Conservation (phyloP, 1,140 invertebrate genomes). For the Aricia agestis region DNA sequence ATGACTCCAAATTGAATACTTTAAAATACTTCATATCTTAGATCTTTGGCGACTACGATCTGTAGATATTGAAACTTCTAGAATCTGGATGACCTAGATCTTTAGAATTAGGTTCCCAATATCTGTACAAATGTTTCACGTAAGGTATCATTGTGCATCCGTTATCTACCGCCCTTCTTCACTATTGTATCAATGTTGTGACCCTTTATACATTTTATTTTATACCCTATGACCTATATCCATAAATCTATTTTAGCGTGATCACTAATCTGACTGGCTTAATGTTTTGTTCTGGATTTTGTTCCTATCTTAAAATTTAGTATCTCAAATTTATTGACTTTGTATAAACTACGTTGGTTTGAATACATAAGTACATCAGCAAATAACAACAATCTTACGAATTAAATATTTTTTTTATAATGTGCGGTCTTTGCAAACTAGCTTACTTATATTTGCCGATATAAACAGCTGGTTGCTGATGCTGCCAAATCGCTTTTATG, state of each 20-base stretch:
- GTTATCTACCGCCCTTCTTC: slow-evolving; percentile 67
- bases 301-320: neutral
- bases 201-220: slow-evolving; percentile 32
- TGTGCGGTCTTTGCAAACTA: neutral
- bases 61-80: slow-evolving; percentile 4
- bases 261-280: slow-evolving; percentile 4
- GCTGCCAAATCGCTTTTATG: neutral
- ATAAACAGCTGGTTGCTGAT: neutral
- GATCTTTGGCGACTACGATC: neutral
- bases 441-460: neutral
- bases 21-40: slow-evolving; percentile 1
- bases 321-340: neutral
- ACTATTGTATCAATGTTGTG: slow-evolving; percentile 73
- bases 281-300: slow-evolving; percentile 3
- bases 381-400: too few relatives aligned
- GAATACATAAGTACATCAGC: neutral
- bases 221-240: slow-evolving; percentile 3
- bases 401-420: too few relatives aligned
- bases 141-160: slow-evolving; percentile 54
- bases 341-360: neutral
- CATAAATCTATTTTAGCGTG: neutral
- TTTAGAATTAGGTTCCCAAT: slow-evolving; percentile 22
- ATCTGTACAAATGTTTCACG: slow-evolving; percentile 23
- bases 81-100: slow-evolving; percentile 9
- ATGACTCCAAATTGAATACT: neutral